Evolutionary conservation across 2,113 vertebrate genomes (phyloP).

Genomic region (Macrotis lagotis): DNA sequence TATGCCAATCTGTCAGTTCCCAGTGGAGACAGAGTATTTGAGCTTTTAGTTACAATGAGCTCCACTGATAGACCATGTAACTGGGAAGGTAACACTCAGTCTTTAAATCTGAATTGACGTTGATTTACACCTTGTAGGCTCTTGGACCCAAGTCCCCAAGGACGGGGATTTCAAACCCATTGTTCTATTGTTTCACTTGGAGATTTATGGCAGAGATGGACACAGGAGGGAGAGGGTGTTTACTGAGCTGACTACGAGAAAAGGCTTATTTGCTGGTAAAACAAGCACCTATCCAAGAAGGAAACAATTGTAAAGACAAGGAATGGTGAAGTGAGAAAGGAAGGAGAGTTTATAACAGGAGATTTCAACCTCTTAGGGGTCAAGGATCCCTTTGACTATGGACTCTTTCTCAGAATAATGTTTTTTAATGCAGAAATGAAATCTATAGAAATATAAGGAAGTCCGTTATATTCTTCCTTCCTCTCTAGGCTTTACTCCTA

Average conservation of each 20-base stretch:
- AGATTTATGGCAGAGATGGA: slow-evolving; percentile 36
- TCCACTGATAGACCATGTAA: slow-evolving; percentile 72
- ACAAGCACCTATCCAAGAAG: background rate
- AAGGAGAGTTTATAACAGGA: background rate
- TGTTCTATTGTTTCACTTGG: slow-evolving; percentile 55
- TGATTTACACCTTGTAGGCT: slow-evolving; percentile 77
- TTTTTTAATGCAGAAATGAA: background rate
- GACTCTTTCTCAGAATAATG: background rate
- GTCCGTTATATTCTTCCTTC: background rate
- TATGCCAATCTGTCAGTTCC: slow-evolving; percentile 39
- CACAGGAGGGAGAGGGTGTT: slow-evolving; percentile 1
- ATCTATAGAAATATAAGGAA: background rate
- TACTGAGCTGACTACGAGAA: background rate
- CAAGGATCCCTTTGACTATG: background rate
- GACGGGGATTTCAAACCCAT: slow-evolving; percentile 60
- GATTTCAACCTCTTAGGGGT: background rate
- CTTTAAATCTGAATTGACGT: slow-evolving; percentile 74
- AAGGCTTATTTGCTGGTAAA: background rate
- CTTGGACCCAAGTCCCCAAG: slow-evolving; percentile 70
- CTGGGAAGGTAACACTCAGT: slow-evolving; percentile 68
- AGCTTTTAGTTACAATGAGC: slow-evolving; percentile 74
- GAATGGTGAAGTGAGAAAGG: background rate
- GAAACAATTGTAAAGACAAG: background rate
- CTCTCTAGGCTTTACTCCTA: background rate
- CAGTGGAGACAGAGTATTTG: slow-evolving; percentile 72